Conservation (phyloP, 1,140 invertebrate genomes). For the Drosophila miranda region DNA sequence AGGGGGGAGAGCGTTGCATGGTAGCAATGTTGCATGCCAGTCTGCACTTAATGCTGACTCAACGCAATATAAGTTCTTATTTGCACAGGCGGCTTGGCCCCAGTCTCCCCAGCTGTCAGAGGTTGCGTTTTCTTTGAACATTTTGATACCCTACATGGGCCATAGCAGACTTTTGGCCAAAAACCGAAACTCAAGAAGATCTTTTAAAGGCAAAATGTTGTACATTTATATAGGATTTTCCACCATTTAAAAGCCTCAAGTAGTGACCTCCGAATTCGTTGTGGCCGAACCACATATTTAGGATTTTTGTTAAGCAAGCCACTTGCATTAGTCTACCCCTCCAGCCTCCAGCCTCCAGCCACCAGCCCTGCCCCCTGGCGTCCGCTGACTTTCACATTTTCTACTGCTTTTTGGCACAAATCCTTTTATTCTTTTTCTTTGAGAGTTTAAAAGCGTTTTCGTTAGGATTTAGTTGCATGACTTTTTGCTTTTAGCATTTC, state of each 20-base stretch:
- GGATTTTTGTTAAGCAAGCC: constrained; percentile 20
- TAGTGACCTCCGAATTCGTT: not conserved
- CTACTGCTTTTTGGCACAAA: constrained; percentile 73
- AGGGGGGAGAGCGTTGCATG: constrained; percentile 45
- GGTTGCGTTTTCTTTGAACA: constrained; percentile 30
- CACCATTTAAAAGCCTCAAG: not conserved
- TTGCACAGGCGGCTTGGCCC: constrained; percentile 48
- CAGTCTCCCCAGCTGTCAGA: constrained; percentile 28
- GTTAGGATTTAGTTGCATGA: constrained; percentile 79
- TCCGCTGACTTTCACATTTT: constrained; percentile 46
- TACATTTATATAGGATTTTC: not conserved
- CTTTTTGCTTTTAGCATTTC: constrained; percentile 79
- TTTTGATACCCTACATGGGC: constrained; percentile 41
- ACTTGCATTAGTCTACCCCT: constrained; percentile 27
- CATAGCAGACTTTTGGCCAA: constrained; percentile 23
- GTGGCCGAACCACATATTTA: constrained; percentile 25
- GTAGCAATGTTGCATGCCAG: constrained; percentile 69
- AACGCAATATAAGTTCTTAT: constrained; percentile 70
- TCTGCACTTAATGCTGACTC: constrained; percentile 77
- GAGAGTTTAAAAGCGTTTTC: constrained; percentile 76
- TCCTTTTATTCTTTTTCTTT: constrained; percentile 56
- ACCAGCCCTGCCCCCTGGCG: not conserved
- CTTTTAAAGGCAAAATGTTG: too few relatives aligned
- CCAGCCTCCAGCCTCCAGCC: not conserved
- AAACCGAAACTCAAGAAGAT: constrained; percentile 11